Base-by-base conservation (phyloP, 2,113 vertebrate species). In the Panthera uncia region DNA sequence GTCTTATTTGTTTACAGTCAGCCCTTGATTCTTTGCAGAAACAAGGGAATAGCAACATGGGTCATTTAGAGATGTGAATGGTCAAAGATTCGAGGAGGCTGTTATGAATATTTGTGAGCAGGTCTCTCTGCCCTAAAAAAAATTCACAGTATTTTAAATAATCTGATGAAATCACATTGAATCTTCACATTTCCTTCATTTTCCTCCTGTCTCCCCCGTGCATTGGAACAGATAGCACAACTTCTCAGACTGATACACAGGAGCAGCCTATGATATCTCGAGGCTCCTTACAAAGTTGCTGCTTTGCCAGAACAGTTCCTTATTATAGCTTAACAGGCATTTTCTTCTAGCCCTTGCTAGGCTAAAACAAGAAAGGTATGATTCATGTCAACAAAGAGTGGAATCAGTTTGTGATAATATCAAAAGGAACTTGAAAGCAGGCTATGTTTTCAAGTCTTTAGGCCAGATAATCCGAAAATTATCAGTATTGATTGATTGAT, bases 361-460 rank as follows among this genome's bases (percentile, higher is more conserved):
- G 52, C 84, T 83, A 78, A 80, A 92, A 92, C 45, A 66, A 87
- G 73, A 87, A 63, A 71, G 73, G 45, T 86, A 71, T 66, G 81
- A 86, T 76, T 94, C 84, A 74, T 63, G 52, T 66, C 95, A 93
- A 86, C 73, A 93, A 93, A 89, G 33, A 78, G 33, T 73, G 27
- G 71, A 83, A 97, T 94, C 45, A 41, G 66, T 69, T 95, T 89
- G 89, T 73, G 94, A 96, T 91, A 76, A 23, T 85, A 85, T 61
- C 94, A 96, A 50, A 96, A 89, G 86, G 86, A 95, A 97, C 96
- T 94, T 97, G 89, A 96, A 97, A 97, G 93, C 78, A 85, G 66
- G 65, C 55, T 52, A 3, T 97, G 61, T 89, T 96, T 95, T 96
- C 86, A 91, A 95, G 68, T 92, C 65, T 78, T 45, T 78, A 52